Evolutionary conservation across 2,797 vertebrate species (phyloP), one percentile per base, ranked within the genome.

Genomic region (Gila robusta): DNA sequence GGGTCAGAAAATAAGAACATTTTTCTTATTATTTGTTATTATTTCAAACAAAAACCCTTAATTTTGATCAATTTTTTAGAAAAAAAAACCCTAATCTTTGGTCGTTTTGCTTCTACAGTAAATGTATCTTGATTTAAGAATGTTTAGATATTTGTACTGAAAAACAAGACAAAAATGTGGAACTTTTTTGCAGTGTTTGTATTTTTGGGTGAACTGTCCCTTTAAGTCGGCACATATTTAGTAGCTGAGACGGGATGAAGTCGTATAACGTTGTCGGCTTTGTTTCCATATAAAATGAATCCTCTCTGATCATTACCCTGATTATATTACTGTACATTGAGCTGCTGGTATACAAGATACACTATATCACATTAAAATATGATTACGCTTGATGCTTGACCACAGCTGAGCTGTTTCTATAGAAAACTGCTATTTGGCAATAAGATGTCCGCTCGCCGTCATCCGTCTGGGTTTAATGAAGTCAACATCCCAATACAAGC

Each of bases 401-500:
- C 54, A 4, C 56, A 8, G n/a, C 59, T 86, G 81, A 89, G 90
- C 89, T 67, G 92, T 93, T 91, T 91, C 91, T 91, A 92, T 92
- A 91, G 93, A 44, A 89, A 89, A 70, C 56, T 86, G 83, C 89
- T 66, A 85, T 28, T 17, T 79, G 86, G 39, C 12, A 47, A 87
- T 91, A 84, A 89, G 86, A 32, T 26, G 67, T 86, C 72, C 59
- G 89, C 89, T 87, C 84, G 19, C 44, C 59, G 74, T 88, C 89
- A 93, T 92, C 91, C 90, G 82, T 93, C 90, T 91, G 90, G 89
- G 89, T 94, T 93, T 94, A 93, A 93, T 94, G 93, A 94, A 92
- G 86, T 91, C 89, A 87, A 41, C 79, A 62, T 69, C 76, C 49
- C 71, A 73, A 85, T 64, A 74, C 69, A 56, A 72, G 69, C n/a